Evolutionary conservation across 2,888 invertebrate genomes (phyloP), one percentile per base, ranked within the genome.

Genomic region (Scaptomyza cyrtandrae): DNA sequence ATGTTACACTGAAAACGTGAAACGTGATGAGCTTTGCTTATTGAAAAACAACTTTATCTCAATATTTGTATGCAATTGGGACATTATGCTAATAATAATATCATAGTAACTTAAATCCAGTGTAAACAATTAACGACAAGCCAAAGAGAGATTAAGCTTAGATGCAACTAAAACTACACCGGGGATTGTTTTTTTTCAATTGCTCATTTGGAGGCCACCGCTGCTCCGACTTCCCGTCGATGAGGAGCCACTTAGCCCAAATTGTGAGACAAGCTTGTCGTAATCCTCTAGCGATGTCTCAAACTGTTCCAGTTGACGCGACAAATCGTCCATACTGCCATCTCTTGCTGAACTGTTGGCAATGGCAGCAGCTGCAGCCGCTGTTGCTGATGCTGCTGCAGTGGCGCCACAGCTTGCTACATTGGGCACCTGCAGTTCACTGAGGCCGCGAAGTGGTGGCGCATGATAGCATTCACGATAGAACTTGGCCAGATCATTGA

Each of bases 401-500:
- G 69, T 57, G 46, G 60, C 64, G 2, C 64, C 69, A 14, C 68
- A 69, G 6, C 71, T 66, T 9, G 48, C 29, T 0, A 31, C 13
- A 50, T 11, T 58, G 14, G 75, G 52, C 13, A 75, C 74, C 29
- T 90, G 81, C 14, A 89, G 59, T 35, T 90, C 90, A 13, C 77
- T 75, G 2, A 90, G 77, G 3, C 90, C 88, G 14, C 80, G 88
- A 33, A 91, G 54, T 3, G 91, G 91, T 0, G 92, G 93, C 4
- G 93, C 93, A 72, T 92, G 86, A 68, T 91, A 92, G 70, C 92
- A 92, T 56, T 93, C 92, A 24, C 92, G 86, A 79, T 92, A 92
- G 76, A 93, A 93, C 66, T 90, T 92, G 3, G 92, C 92, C 75
- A 93, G 83, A 71, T 93, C 93, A 45, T 91, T 91, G 41, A 92